A percentile compares a stretch with the other conserved stretches of the same genome.
These are phyloP conservation scores for Pasiphila rectangulata DNA, from an alignment of 2,888 invertebrate species.

Conservation along the genomic window DNA sequence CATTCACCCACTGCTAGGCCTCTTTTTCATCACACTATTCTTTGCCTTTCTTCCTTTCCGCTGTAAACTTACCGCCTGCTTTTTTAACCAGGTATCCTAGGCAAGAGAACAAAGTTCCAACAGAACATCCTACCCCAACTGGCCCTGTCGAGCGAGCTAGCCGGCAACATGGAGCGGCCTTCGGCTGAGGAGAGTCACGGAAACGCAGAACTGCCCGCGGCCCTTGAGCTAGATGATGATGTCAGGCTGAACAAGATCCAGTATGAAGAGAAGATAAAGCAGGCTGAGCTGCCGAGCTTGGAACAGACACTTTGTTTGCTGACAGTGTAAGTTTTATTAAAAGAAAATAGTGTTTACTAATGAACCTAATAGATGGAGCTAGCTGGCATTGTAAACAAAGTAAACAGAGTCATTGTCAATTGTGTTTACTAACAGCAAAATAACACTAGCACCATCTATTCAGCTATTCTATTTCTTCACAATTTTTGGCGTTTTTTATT, in stretches of 20 bases:
- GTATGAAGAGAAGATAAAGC: conserved; percentile 80
- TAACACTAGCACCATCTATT: no score
- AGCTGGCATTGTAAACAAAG: no score
- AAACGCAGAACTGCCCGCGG: conserved; percentile 78
- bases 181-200: conserved; percentile 75
- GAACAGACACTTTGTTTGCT: conserved; percentile 90
- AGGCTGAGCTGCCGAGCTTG: conserved; percentile 83
- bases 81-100: conserved; percentile 88
- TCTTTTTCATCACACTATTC: no score
- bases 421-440: no score
- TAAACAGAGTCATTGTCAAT: no score
- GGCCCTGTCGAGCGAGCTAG: conserved; percentile 83
- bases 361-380: no score
- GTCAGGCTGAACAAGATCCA: conserved; percentile 89
- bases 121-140: conserved; percentile 91
- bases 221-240: conserved; percentile 91
- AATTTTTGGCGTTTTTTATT: no score
- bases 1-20: no score
- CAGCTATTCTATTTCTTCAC: no score
- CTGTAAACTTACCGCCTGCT: no score
- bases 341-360: no score
- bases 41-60: no score
- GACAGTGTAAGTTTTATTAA: conserved; percentile 83
- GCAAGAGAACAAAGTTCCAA: conserved; percentile 95
- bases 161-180: conserved; percentile 59